A percentile compares a stretch with the other conserved stretches of the same genome.
Conservation (phyloP, 2,113 vertebrate species). For the Colistium nudipinnis region DNA sequence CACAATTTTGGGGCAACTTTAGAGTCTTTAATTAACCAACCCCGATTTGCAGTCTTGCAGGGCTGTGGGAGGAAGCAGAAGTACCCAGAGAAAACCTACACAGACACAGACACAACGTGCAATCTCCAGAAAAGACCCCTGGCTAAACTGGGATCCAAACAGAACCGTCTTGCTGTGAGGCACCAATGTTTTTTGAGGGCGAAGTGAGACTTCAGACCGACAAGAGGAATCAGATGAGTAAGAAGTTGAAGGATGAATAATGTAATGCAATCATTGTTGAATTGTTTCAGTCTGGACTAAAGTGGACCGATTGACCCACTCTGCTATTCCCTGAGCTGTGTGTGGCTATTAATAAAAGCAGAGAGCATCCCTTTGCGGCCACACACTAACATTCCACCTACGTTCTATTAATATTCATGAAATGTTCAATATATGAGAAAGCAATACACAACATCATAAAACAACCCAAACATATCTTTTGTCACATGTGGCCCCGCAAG, state of each 20-base stretch:
- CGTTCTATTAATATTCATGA: conserved; percentile 20
- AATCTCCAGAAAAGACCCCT: too few species aligned
- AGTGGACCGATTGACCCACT: neutral
- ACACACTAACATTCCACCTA: neutral
- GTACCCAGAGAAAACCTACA: too few species aligned
- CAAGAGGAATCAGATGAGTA: neutral
- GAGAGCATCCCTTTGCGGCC: neutral
- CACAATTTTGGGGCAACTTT: too few species aligned
- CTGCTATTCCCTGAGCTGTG: neutral
- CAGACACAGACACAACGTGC: too few species aligned
- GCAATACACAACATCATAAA: conserved; percentile 1
- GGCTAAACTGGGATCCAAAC: too few species aligned
- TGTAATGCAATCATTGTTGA: neutral
- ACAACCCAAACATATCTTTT: conserved; percentile 3
- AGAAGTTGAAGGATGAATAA: neutral
- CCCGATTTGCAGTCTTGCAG: too few species aligned
- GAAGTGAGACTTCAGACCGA: neutral
- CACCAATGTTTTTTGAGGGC: too few species aligned
- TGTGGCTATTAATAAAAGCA: neutral
- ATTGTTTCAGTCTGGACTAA: conserved; percentile 18
- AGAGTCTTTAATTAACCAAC: too few species aligned
- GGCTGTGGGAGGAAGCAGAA: too few species aligned
- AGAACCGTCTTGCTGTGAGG: too few species aligned
- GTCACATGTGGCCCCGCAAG: neutral
- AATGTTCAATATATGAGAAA: conserved; percentile 20